Conservation (phyloP, 1,140 invertebrate species). For the Caenorhabditis elegans region WBcel235 BX284602.5:6620001-6620500, state of each 20-base stretch:
- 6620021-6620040: too few species aligned
- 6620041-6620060: too few species aligned
- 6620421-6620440: background rate
- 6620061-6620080: too few species aligned
- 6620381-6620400: slow-evolving; percentile 10
- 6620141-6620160: too few species aligned
- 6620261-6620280: background rate
- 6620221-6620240: slow-evolving; percentile 10
- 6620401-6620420: slow-evolving; percentile 23
- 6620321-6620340: background rate
- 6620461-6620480: slow-evolving; percentile 31
- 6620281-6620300: background rate
- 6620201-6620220: background rate
- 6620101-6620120: too few species aligned
- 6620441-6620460: background rate
- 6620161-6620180: background rate
- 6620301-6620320: slow-evolving; percentile 26
- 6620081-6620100: too few species aligned
- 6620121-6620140: too few species aligned
- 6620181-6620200: background rate
- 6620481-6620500: too few species aligned
- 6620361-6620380: background rate
- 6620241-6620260: background rate
- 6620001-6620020: too few species aligned
- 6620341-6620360: background rate